Percentiles rank a stretch among this genome's conserved stretches.
Evolutionary conservation across 2,888 invertebrate species (phyloP).

Genomic region (Zaprionus lineosus): DNA sequence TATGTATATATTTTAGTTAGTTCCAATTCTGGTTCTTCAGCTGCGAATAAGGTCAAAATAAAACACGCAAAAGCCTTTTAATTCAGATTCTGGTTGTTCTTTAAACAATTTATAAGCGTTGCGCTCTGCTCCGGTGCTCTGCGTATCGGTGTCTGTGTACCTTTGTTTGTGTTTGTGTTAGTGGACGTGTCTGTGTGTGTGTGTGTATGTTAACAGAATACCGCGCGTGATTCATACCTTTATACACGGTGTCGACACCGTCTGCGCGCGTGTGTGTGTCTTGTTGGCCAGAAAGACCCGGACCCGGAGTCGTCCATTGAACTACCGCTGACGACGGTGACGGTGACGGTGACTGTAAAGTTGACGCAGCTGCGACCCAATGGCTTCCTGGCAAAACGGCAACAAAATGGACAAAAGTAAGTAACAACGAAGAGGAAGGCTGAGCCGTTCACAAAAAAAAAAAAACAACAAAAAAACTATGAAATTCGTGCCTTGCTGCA

Average conservation of each 20-base stretch:
- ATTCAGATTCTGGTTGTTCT: slow-evolving; percentile 66
- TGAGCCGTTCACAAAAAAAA: slow-evolving; percentile 10
- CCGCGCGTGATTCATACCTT: slow-evolving; percentile 65
- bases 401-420: slow-evolving; percentile 67
- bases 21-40: slow-evolving; percentile 51
- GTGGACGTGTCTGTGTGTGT: no score
- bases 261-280: slow-evolving; percentile 17
- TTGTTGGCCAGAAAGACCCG: slow-evolving; percentile 32
- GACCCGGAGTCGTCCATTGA: slow-evolving; percentile 62
- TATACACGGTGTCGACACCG: slow-evolving; percentile 17
- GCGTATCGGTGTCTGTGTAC: slow-evolving; percentile 17
- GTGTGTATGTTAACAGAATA: slow-evolving; percentile 42
- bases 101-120: slow-evolving; percentile 43
- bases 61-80: slow-evolving; percentile 61
- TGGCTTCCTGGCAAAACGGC: slow-evolving; percentile 54
- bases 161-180: not conserved
- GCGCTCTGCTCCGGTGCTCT: slow-evolving; percentile 9
- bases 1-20: slow-evolving; percentile 54
- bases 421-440: slow-evolving; percentile 40
- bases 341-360: slow-evolving; percentile 15
- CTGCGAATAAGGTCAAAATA: slow-evolving; percentile 76
- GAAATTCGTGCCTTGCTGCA: slow-evolving; percentile 48
- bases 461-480: slow-evolving; percentile 23
- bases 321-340: slow-evolving; percentile 32
- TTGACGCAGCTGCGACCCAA: slow-evolving; percentile 47